A percentile compares a stretch with the other conserved stretches of the same genome.
phyloP scores from a whole-genome alignment of 2,113 vertebrate species.

The Hypocryptadius cinnamomeus region DNA sequence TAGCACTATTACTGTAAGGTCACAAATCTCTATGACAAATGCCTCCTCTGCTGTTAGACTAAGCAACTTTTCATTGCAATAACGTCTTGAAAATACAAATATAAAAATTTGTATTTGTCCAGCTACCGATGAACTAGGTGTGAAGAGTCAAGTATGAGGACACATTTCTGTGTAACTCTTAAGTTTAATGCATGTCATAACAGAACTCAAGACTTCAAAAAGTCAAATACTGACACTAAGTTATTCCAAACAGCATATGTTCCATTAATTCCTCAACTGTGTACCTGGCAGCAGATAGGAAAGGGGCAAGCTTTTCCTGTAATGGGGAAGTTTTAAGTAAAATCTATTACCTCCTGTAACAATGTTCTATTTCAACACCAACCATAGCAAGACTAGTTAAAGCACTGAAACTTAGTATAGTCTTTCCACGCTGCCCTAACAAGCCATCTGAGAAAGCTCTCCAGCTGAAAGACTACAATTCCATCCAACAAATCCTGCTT shows the following conservation, averaged over 20 bases:
- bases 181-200: background rate
- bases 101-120: background rate
- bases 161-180: background rate
- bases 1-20: background rate
- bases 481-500: background rate
- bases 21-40: background rate
- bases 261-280: background rate
- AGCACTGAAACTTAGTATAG: background rate
- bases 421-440: background rate
- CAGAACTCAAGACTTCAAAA: background rate
- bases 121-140: background rate
- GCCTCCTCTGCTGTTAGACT: background rate
- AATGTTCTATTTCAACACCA: background rate
- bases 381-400: background rate
- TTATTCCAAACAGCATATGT: background rate
- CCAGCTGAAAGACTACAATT: background rate
- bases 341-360: background rate
- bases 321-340: background rate
- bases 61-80: background rate
- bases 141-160: background rate
- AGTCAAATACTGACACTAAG: background rate
- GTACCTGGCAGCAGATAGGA: background rate
- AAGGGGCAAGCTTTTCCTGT: background rate
- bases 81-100: background rate
- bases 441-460: background rate